Base-by-base conservation (phyloP, 2,113 vertebrate genomes). In the Hepsetus odoe region DNA sequence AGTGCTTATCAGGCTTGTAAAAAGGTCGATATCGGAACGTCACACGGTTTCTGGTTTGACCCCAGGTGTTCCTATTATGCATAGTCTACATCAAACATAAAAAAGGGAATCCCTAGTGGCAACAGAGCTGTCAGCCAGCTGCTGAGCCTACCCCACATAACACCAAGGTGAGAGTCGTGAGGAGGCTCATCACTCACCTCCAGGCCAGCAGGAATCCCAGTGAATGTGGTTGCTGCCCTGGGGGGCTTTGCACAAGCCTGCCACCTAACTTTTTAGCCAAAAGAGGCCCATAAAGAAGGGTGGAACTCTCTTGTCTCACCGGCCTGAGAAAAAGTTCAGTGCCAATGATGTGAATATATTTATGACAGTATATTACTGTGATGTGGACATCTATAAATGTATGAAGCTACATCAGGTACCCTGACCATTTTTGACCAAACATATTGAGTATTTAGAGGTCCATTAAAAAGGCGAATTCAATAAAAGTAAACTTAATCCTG, bases 131-230 rank as follows among this genome's bases (percentile, higher is more conserved):
- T 22, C n/a, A 66, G 42, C 76, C 70, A 68, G 59, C 80, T 73
- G 74, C 61, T 67, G 64, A 51, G 40, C 49, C 59, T 56, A 69
- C 80, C 81, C 86, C 85, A 83, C 91, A 76, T 92, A 89, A 89
- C 91, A 92, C 91, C 83, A 83, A 86, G 83, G 89, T 92, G 92
- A 89, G 68, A 91, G 89, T 85, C 87, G 86, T 85, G 77, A 84
- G 77, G 62, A 80, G 80, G 87, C 87, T 90, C 89, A 87, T 92
- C 91, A 90, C 38, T 84, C 83, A 65, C 77, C 81, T 80, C 64
- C 79, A 14, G 76, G 81, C 83, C 88, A 86, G 82, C 85, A 87
- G 85, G 88, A 88, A 78, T 89, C 86, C 88, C 83, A 67, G 66
- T 77, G 88, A 90, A 91, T 87, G 88, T 81, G 89, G 79, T 77